These are phyloP conservation scores for Avahi laniger DNA, from an alignment of 2,797 vertebrate species.

Conservation along the genomic window DNA sequence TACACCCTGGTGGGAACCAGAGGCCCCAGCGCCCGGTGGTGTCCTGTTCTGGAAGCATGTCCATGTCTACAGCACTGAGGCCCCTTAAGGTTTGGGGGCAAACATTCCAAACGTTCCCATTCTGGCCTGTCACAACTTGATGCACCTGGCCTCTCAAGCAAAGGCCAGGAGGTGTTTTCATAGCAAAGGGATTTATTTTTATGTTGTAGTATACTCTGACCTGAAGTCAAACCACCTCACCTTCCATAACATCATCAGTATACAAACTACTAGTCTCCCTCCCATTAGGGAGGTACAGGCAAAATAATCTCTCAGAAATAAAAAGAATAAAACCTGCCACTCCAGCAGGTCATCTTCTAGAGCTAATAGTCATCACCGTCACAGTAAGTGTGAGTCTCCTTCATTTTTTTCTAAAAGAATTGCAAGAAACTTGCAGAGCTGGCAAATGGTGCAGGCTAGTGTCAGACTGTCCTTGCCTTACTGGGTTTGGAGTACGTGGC, in stretches of 20 bases:
- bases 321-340: background rate
- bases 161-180: background rate
- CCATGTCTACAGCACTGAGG: fast-evolving
- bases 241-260: background rate
- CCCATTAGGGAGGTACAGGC: background rate
- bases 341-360: background rate
- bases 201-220: background rate
- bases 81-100: fast-evolving
- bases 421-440: background rate
- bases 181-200: background rate
- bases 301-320: background rate
- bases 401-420: background rate
- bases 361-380: background rate
- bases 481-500: background rate
- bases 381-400: background rate
- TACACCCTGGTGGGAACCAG: fast-evolving
- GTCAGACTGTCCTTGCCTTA: background rate
- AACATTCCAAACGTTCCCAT: background rate
- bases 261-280: background rate
- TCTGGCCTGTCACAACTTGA: background rate
- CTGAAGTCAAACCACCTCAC: background rate
- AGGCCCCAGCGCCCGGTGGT: fast-evolving
- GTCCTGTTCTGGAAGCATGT: background rate
- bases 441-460: no score
- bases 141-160: background rate